These are phyloP conservation scores for Anguilla obscura DNA, from an alignment of 2,797 vertebrate genomes.

Conservation along the genomic window DNA sequence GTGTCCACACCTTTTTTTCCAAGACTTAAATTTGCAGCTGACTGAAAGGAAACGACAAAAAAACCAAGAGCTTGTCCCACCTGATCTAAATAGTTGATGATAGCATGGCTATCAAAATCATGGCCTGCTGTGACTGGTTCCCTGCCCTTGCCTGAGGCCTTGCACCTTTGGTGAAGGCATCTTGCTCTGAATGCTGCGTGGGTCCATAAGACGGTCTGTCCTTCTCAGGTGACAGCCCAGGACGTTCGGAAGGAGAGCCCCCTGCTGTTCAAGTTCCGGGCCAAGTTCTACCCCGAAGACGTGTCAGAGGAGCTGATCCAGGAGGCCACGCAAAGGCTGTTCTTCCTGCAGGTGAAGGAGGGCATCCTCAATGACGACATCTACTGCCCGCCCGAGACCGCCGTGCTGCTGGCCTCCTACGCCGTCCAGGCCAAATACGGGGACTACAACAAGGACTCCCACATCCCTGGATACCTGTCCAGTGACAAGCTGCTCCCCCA, in stretches of 20 bases:
- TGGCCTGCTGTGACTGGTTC: too few species aligned
- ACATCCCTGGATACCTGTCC: constrained; percentile 86
- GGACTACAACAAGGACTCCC: constrained; percentile 84
- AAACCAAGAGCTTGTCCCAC: too few species aligned
- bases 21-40: too few species aligned
- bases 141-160: neutral
- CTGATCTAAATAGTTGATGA: too few species aligned
- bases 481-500: constrained; percentile 88
- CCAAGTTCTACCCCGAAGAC: constrained; percentile 95
- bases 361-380: constrained; percentile 88
- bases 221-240: constrained; percentile 86
- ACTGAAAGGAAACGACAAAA: too few species aligned
- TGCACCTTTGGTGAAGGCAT: neutral
- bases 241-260: constrained; percentile 93
- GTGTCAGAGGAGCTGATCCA: constrained; percentile 95
- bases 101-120: too few species aligned
- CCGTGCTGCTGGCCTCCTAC: constrained; percentile 93
- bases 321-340: constrained; percentile 96
- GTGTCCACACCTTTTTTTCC: too few species aligned
- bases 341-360: constrained; percentile 97
- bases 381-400: constrained; percentile 95
- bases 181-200: neutral
- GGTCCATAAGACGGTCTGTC: neutral
- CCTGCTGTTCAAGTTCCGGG: constrained; percentile 91
- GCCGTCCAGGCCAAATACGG: constrained; percentile 94